Evolutionary conservation across 2,113 vertebrate genomes (phyloP), one percentile per base, ranked within the genome.

Genomic region (Rhineura floridana): DNA sequence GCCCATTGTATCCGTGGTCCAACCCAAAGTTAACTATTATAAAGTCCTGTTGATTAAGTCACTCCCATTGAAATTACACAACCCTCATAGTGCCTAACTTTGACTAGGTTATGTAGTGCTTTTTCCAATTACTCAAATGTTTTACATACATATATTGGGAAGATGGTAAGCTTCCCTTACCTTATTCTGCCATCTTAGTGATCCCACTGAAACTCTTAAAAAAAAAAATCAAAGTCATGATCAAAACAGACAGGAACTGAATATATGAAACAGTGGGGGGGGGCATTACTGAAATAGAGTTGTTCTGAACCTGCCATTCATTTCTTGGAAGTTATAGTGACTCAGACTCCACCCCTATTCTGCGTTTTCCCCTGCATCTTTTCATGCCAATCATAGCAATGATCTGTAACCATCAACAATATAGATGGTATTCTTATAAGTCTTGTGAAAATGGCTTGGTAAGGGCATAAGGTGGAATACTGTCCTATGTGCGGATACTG

Each of bases 211-310:
- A 13, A 9, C 44, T 83, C 10, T n/a, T n/a, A n/a, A n/a, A n/a
- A n/a, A n/a, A n/a, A n/a, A n/a, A n/a, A n/a, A n/a, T n/a, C n/a
- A n/a, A n/a, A n/a, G 21, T 65, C 28, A 25, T 65, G 62, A 87
- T 91, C 75, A 89, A 88, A 91, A 87, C 67, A 19, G 44, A 0
- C 0, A 88, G 90, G 88, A 93, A 94, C 42, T 81, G 50, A 39
- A 76, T 44, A 36, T 63, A 80, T 39, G 17, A 80, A 59, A 36
- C 91, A 77, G n/a, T n/a, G n/a, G n/a, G n/a, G n/a, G n/a, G n/a
- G 89, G 48, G 9, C 7, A 11, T n/a, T 92, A 80, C 88, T 85
- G 86, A 91, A 88, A 90, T 52, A 77, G 0, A 87, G 46, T 69
- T 87, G 81, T 63, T 90, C 82, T 93, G 67, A 83, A 55, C 75